Conservation (phyloP, 2,113 vertebrate species). For the Oryctolagus cuniculus region DNA sequence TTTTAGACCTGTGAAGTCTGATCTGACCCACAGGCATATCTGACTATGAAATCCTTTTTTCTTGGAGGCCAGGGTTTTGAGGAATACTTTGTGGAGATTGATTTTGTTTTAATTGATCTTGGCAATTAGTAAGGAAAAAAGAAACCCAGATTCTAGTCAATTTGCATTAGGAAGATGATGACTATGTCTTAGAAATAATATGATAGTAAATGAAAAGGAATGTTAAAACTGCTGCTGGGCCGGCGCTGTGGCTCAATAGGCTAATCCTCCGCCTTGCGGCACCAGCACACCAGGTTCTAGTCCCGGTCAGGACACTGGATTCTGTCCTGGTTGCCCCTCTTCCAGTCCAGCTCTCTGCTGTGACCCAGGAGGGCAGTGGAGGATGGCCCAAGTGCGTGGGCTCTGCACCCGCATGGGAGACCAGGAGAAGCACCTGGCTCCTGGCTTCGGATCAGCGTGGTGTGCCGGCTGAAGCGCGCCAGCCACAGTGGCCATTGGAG, state of each 20-base stretch:
- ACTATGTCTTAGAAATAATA: neutral
- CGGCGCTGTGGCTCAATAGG: neutral
- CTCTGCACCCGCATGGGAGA: no score
- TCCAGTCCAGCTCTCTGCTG: no score
- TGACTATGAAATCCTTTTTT: conserved; percentile 34
- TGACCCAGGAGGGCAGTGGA: no score
- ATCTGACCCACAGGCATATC: neutral
- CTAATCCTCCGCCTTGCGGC: no score
- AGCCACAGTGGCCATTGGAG: no score
- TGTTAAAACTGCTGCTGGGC: conserved; percentile 5
- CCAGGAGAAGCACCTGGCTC: no score
- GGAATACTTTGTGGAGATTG: conserved; percentile 36
- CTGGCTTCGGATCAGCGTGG: no score
- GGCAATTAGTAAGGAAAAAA: neutral
- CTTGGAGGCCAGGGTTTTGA: conserved; percentile 26
- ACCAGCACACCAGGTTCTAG: no score
- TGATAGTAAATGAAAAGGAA: conserved; percentile 20
- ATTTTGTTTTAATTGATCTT: conserved; percentile 30
- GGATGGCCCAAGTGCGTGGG: no score
- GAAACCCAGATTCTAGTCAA: neutral
- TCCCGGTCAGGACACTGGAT: no score
- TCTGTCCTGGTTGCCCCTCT: no score
- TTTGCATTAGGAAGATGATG: neutral
- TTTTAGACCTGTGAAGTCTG: neutral
- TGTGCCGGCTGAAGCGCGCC: no score